Evolutionary conservation across 2,113 vertebrate species (phyloP).

Genomic region (Daphoenositta chrysoptera): DNA sequence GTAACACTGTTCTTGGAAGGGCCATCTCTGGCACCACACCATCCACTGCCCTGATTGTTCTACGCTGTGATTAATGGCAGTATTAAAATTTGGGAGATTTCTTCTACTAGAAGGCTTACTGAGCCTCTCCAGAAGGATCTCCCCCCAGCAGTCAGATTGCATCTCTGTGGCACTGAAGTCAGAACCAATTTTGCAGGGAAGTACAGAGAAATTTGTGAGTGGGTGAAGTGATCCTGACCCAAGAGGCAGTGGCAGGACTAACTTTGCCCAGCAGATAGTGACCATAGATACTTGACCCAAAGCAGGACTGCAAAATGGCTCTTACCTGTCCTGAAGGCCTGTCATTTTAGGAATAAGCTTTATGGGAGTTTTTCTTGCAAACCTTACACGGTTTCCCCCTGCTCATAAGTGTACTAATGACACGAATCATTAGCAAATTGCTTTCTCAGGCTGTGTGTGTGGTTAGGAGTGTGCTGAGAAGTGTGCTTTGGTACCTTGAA

Average conservation of each 20-base stretch:
- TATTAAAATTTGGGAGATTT: not conserved
- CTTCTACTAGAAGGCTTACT: not conserved
- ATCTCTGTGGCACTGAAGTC: not conserved
- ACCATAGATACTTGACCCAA: not conserved
- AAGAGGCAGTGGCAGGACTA: not conserved
- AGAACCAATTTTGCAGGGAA: not conserved
- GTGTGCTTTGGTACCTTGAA: conserved; percentile 84
- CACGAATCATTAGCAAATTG: not conserved
- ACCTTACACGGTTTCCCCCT: not conserved
- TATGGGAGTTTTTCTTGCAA: not conserved
- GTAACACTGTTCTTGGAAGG: not conserved
- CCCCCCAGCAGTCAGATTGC: not conserved
- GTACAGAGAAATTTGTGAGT: not conserved
- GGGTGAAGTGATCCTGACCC: not conserved
- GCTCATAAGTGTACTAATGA: not conserved
- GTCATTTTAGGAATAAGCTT: conserved; percentile 22
- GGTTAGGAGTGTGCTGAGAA: not conserved
- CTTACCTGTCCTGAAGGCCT: conserved; percentile 54
- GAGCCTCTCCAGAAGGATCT: not conserved
- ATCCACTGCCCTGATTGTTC: not conserved
- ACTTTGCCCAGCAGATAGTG: not conserved
- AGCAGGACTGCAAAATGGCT: not conserved
- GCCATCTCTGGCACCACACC: not conserved
- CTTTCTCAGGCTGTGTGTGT: conserved; percentile 9
- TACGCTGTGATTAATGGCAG: not conserved